These are phyloP conservation scores for Pithecia hirsuta DNA, from an alignment of 2,797 vertebrate genomes.

Conservation along the genomic window DNA sequence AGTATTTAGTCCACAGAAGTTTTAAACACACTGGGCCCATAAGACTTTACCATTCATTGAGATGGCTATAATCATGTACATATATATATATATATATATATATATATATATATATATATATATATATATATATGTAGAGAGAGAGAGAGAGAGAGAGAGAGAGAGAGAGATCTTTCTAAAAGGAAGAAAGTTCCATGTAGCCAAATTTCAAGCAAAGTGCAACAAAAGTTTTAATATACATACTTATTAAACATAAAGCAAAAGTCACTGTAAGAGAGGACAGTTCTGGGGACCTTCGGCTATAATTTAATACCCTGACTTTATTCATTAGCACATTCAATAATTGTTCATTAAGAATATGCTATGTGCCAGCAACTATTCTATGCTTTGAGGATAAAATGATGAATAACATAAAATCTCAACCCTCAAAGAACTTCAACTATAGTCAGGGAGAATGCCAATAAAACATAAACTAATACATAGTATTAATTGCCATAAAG, in stretches of 20 bases:
- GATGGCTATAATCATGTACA: not conserved
- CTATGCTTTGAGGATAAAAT: not conserved
- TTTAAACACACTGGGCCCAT: not conserved
- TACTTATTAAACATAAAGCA: not conserved
- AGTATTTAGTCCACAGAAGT: not conserved
- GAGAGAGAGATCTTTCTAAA: not conserved
- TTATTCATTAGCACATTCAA: not conserved
- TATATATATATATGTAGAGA: no score
- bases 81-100: accelerated
- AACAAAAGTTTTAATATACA: not conserved
- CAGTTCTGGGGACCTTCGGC: not conserved
- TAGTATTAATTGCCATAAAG: no score
- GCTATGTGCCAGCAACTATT: not conserved
- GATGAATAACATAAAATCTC: not conserved
- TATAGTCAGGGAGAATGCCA: not conserved
- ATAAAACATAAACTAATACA: not conserved
- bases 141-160: no score
- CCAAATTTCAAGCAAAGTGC: not conserved
- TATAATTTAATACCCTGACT: not conserved
- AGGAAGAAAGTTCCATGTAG: not conserved
- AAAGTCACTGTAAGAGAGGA: not conserved
- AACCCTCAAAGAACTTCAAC: not conserved
- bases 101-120: accelerated
- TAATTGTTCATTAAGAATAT: not conserved
- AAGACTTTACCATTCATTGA: not conserved